These are phyloP conservation scores for Scopus umbretta DNA, from an alignment of 2,113 vertebrate species.

Conservation along the genomic window DNA sequence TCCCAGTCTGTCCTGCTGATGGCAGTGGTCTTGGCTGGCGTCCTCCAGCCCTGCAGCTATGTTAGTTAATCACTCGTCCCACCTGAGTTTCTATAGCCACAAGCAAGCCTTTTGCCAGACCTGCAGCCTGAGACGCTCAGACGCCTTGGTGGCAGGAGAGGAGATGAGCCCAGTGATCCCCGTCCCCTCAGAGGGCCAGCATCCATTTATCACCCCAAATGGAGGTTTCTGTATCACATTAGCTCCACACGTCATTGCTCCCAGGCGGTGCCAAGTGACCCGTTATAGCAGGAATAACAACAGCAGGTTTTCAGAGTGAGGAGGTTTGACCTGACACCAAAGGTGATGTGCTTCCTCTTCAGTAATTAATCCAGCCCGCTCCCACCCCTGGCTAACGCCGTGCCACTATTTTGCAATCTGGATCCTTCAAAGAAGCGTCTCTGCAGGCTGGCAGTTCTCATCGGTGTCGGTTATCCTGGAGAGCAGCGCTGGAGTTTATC, in stretches of 20 bases:
- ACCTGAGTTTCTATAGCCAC: not conserved
- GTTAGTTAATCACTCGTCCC: not conserved
- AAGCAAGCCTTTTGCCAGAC: not conserved
- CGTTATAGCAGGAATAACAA: not conserved
- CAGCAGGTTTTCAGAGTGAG: not conserved
- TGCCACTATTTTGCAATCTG: not conserved
- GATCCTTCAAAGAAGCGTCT: not conserved
- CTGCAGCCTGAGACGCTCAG: fast-evolving
- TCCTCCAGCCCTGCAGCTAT: not conserved
- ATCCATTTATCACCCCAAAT: not conserved
- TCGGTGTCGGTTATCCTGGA: not conserved
- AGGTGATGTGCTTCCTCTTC: not conserved
- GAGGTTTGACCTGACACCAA: not conserved
- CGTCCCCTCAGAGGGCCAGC: not conserved
- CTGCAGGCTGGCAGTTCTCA: not conserved
- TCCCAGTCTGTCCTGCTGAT: fast-evolving
- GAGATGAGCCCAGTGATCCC: not conserved
- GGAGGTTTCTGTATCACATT: not conserved
- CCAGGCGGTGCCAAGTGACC: not conserved
- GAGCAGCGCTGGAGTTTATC: not conserved
- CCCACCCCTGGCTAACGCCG: not conserved
- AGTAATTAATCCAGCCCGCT: not conserved
- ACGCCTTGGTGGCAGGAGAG: not conserved
- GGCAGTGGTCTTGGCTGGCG: not conserved
- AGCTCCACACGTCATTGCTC: not conserved